These are phyloP conservation scores for Sarcophilus harrisii DNA, from an alignment of 2,797 vertebrate species.

Conservation along the genomic window DNA sequence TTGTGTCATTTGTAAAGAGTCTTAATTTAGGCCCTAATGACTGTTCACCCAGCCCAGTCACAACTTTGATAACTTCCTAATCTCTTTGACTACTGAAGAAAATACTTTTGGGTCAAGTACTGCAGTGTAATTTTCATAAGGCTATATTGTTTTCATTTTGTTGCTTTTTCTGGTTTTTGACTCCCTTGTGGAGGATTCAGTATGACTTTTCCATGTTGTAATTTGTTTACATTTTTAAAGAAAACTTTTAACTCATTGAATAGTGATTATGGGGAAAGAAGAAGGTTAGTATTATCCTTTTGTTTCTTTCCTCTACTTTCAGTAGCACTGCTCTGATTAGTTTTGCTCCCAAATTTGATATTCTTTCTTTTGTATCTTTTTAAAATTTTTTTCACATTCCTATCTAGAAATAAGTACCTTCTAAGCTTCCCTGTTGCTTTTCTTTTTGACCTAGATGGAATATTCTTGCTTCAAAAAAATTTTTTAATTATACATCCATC, in stretches of 20 bases:
- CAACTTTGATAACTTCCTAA: slow-evolving; percentile 4
- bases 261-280: slow-evolving; percentile 9
- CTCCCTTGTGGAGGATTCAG: not conserved
- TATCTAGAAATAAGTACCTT: slow-evolving; percentile 16
- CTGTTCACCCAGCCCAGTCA: not conserved
- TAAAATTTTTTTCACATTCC: not conserved
- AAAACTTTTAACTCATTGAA: not conserved
- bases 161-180: slow-evolving; percentile 6
- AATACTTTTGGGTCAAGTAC: slow-evolving; percentile 15
- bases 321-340: not conserved
- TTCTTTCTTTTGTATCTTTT: slow-evolving; percentile 19
- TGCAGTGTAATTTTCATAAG: slow-evolving; percentile 45
- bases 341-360: not conserved
- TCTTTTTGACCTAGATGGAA: not conserved
- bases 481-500: not conserved
- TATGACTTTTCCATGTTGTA: slow-evolving; percentile 16
- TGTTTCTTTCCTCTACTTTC: slow-evolving; percentile 21
- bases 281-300: not conserved
- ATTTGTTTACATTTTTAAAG: slow-evolving; percentile 11
- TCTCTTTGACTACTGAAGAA: slow-evolving; percentile 34
- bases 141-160: slow-evolving; percentile 5
- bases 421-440: not conserved
- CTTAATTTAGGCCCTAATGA: slow-evolving; percentile 12
- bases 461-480: not conserved
- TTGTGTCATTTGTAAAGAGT: not conserved